Conservation (phyloP, 2,113 vertebrate species). For the Pluvianellus socialis region DNA sequence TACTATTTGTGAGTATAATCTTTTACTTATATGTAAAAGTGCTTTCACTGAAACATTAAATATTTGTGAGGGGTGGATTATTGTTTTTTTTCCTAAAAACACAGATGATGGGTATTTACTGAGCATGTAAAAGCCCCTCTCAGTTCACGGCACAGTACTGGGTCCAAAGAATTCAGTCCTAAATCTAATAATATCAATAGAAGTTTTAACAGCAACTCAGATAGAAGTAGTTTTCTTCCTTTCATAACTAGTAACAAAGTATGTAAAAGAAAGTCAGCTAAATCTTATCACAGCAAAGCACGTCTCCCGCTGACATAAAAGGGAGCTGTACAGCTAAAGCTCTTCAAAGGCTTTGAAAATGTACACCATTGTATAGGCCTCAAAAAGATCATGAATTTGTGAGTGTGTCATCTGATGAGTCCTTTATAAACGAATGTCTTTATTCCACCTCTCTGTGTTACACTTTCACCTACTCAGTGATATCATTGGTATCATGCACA, state of each 20-base stretch:
- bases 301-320: conserved; percentile 16
- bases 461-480: background rate
- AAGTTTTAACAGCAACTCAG: background rate
- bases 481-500: background rate
- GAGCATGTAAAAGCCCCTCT: background rate
- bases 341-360: background rate
- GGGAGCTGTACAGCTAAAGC: background rate
- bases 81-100: background rate
- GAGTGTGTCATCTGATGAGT: background rate
- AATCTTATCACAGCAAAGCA: background rate
- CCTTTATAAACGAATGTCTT: background rate
- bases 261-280: background rate
- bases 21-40: background rate
- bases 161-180: background rate
- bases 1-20: background rate
- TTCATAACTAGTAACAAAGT: background rate
- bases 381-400: background rate
- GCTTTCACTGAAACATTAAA: background rate
- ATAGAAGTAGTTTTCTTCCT: background rate
- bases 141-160: background rate
- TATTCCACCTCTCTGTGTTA: background rate
- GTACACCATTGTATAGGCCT: background rate
- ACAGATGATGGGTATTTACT: background rate
- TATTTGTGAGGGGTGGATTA: background rate
- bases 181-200: background rate